phyloP scores from a whole-genome alignment of 2,888 invertebrate genomes.

The Acrobasis consociella region DNA sequence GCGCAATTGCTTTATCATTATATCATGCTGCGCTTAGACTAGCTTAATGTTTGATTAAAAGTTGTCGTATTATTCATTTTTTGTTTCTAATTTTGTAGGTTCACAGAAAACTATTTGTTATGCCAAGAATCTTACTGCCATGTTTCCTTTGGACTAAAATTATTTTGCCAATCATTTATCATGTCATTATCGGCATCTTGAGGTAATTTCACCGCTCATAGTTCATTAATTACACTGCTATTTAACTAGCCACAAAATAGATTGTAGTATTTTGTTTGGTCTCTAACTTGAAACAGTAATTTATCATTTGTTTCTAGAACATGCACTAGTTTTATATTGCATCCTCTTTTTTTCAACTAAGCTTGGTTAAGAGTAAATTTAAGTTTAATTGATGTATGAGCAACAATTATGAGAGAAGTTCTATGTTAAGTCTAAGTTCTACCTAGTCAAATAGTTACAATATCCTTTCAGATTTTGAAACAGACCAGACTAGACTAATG shows the following conservation, averaged over 20 bases:
- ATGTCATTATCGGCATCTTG: slow-evolving; percentile 56
- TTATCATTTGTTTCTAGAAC: slow-evolving; percentile 1
- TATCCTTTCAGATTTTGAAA: slow-evolving; percentile 50
- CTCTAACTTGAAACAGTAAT: neutral
- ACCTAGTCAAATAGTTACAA: slow-evolving; percentile 23
- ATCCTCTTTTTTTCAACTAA: neutral
- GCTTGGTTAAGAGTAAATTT: too few species aligned
- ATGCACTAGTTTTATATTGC: slow-evolving; percentile 8
- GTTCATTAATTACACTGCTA: slow-evolving; percentile 24
- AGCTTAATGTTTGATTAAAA: slow-evolving; percentile 27
- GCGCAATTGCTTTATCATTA: slow-evolving; percentile 53
- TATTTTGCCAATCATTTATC: slow-evolving; percentile 58
- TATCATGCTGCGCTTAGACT: slow-evolving; percentile 25
- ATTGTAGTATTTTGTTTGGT: slow-evolving; percentile 1
- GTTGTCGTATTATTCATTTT: slow-evolving; percentile 29
- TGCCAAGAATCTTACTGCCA: slow-evolving; percentile 54
- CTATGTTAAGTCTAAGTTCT: neutral
- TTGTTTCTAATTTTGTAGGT: slow-evolving; percentile 47
- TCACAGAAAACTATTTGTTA: slow-evolving; percentile 43
- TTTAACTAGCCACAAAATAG: slow-evolving; percentile 6
- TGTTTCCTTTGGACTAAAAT: slow-evolving; percentile 57
- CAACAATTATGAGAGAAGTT: neutral
- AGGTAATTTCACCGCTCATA: slow-evolving; percentile 53
- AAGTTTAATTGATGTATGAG: neutral
- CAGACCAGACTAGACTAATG: slow-evolving; percentile 46